These are phyloP conservation scores for Heliconius charithonia DNA, from an alignment of 2,888 invertebrate species.

Conservation along the genomic window DNA sequence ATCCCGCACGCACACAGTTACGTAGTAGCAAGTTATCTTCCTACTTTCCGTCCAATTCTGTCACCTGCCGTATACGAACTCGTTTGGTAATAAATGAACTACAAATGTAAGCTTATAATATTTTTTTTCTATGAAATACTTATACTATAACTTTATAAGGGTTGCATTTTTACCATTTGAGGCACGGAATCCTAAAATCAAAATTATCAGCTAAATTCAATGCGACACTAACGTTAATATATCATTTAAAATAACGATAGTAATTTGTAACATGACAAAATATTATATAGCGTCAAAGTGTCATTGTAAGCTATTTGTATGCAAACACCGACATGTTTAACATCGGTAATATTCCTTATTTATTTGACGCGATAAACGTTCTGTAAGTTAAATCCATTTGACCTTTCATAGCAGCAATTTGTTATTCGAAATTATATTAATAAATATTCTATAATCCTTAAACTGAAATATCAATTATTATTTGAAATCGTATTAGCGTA, in stretches of 20 bases:
- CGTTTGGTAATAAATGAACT: too few relatives aligned
- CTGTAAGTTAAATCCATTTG: conserved; percentile 8
- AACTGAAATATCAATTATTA: conserved; percentile 13
- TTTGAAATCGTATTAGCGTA: conserved; percentile 5
- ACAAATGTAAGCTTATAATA: too few relatives aligned
- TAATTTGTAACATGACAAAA: conserved; percentile 8
- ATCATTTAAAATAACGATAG: neutral
- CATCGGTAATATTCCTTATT: conserved; percentile 24
- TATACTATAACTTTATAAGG: too few relatives aligned
- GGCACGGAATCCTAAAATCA: neutral
- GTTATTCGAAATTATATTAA: conserved; percentile 3
- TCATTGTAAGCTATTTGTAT: too few relatives aligned
- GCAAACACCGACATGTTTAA: conserved; percentile 21
- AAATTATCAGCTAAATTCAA: neutral
- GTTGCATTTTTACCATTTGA: too few relatives aligned
- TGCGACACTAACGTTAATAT: neutral
- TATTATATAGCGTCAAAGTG: neutral
- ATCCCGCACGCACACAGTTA: too few relatives aligned
- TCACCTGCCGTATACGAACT: too few relatives aligned
- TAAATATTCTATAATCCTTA: conserved; percentile 20
- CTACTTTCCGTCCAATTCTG: too few relatives aligned
- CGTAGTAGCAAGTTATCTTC: too few relatives aligned
- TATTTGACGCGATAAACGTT: conserved; percentile 17
- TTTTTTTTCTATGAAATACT: too few relatives aligned
- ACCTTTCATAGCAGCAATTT: conserved; percentile 11